phyloP scores from a whole-genome alignment of 2,797 vertebrate genomes.

The Decapterus maruadsi region DNA sequence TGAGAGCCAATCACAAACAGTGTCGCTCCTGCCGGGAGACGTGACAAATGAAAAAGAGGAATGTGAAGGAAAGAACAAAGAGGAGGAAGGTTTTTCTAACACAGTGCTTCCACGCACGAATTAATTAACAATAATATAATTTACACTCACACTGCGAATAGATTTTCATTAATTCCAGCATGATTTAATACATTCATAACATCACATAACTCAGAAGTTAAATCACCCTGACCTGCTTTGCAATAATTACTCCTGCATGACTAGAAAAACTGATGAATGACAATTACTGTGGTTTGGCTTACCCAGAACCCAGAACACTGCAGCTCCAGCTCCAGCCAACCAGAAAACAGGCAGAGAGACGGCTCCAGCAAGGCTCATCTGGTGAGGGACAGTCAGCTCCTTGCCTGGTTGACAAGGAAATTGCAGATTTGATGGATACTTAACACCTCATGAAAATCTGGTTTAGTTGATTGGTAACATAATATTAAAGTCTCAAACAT shows the following conservation, averaged over 20 bases:
- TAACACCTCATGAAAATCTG: neutral
- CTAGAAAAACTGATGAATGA: slow-evolving; percentile 5
- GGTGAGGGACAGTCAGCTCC: slow-evolving; percentile 90
- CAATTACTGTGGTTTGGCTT: slow-evolving; percentile 52
- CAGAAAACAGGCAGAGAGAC: slow-evolving; percentile 94
- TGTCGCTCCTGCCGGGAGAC: slow-evolving; percentile 87
- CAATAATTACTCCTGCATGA: neutral
- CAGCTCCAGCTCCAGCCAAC: slow-evolving; percentile 92
- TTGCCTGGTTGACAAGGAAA: slow-evolving; percentile 81
- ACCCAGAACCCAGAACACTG: slow-evolving; percentile 95
- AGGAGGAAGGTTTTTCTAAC: neutral
- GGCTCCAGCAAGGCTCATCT: slow-evolving; percentile 89
- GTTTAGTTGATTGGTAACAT: neutral
- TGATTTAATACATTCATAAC: neutral
- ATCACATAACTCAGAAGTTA: neutral
- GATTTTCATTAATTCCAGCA: neutral
- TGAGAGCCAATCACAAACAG: slow-evolving; percentile 93
- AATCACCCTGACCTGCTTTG: neutral
- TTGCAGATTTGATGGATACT: slow-evolving; percentile 2
- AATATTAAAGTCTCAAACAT: neutral
- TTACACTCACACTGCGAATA: neutral
- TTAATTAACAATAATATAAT: neutral
- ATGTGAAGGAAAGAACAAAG: slow-evolving; percentile 17
- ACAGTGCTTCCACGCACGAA: neutral
- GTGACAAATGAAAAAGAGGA: slow-evolving; percentile 31